Percentiles rank a stretch among this genome's conserved stretches.
These are phyloP conservation scores for Limnephilus rhombicus DNA, from an alignment of 2,888 invertebrate species.

Conservation along the genomic window DNA sequence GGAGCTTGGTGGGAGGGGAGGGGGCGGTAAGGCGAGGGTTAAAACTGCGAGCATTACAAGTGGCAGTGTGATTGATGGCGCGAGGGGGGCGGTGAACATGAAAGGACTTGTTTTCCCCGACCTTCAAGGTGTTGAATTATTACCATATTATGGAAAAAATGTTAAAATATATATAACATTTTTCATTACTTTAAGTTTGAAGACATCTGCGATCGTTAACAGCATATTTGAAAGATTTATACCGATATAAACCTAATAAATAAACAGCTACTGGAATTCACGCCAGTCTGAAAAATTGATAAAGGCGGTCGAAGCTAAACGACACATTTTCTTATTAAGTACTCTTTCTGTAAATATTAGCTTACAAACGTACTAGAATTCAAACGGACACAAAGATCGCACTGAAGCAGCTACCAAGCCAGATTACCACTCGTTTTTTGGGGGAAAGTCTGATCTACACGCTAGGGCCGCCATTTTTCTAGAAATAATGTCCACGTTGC, in stretches of 20 bases:
- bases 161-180: neutral
- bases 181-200: neutral
- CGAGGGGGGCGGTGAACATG: slow-evolving; percentile 3
- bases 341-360: neutral
- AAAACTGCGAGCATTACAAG: slow-evolving; percentile 24
- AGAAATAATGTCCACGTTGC: no score
- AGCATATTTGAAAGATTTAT: neutral
- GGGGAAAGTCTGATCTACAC: no score
- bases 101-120: slow-evolving; percentile 9
- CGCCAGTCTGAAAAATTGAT: neutral
- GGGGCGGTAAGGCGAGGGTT: neutral
- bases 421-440: no score
- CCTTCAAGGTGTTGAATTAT: neutral
- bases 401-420: no score
- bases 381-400: no score
- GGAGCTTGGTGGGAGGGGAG: neutral
- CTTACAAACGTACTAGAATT: neutral
- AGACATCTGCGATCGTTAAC: neutral
- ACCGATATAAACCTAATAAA: no score
- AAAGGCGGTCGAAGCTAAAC: neutral
- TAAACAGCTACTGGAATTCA: neutral
- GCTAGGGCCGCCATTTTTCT: no score
- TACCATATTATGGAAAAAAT: neutral
- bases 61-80: slow-evolving; percentile 19
- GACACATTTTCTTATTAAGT: neutral